A percentile compares a stretch with the other conserved stretches of the same genome.
Evolutionary conservation across 2,113 vertebrate species (phyloP).

Genomic region (Gymnorhina tibicen): DNA sequence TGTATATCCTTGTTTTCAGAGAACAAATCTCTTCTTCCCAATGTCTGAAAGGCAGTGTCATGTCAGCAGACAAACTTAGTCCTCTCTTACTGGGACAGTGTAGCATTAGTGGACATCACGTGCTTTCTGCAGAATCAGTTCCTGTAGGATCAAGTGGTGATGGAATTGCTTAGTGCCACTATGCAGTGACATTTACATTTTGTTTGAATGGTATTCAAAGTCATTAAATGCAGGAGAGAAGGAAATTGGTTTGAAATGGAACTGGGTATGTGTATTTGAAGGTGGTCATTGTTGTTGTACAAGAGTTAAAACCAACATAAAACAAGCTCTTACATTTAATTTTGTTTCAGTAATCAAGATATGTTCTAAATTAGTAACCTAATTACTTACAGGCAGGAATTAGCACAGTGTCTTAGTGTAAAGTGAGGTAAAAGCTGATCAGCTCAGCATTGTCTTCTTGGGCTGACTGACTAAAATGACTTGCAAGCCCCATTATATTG

Average conservation of each 20-base stretch:
- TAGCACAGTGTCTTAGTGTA: conserved; percentile 24
- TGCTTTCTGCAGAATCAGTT: not conserved
- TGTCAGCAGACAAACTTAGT: not conserved
- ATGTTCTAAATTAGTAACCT: conserved; percentile 51
- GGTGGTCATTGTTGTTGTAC: not conserved
- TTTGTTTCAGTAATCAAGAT: not conserved
- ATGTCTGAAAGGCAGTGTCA: not conserved
- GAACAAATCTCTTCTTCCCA: not conserved
- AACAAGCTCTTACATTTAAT: not conserved
- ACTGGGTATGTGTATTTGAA: not conserved
- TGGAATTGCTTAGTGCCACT: not conserved
- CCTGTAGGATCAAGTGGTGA: not conserved
- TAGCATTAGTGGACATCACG: not conserved
- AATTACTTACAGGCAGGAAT: conserved; percentile 39
- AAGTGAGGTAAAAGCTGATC: conserved; percentile 53
- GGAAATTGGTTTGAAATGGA: not conserved
- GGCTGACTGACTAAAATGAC: not conserved
- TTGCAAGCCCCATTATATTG: not conserved
- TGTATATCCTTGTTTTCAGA: not conserved
- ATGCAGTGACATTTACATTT: not conserved
- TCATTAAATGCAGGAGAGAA: not conserved
- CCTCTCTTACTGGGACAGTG: not conserved
- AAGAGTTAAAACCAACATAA: not conserved
- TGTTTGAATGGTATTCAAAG: not conserved
- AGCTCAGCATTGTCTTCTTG: not conserved